Evolutionary conservation across 2,113 vertebrate species (phyloP), one percentile per base, ranked within the genome.

Genomic region (Xiphophorus couchianus): DNA sequence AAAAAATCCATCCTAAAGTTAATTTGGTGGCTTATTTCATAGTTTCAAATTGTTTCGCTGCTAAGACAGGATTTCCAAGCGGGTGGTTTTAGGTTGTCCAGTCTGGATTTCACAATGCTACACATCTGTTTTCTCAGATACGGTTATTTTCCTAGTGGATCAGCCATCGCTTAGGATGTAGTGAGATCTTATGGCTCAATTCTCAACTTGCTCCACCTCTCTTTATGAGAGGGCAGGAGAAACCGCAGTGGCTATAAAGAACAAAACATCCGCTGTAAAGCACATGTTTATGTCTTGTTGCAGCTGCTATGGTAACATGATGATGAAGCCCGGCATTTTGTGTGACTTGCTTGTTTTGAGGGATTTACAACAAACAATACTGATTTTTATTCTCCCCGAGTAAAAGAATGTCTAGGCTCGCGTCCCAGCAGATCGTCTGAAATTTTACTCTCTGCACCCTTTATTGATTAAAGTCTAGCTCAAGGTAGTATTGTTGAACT

Each of bases 1-100:
- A 35, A 37, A 11, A 37, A 58, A 58, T 83, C 69, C 74, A 82
- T 66, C 33, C 66, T 82, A 4, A 74, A 65, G 74, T 80, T 61
- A 78, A 82, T 85, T 72, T 69, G 76, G 85, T 58, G 66, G 74
- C 82, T 94, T 90, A 81, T 95, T 95, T 94, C 92, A 94, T 93
- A 94, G 93, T 90, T 95, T 94, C 92, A 93, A 93, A 94, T 93
- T 79, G 76, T 92, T 92, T 93, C 90, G 94, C 94, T 95, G 94
- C 94, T 95, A 94, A 91, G 90, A 93, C 80, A 85, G 88, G 89
- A 93, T 88, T 91, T 91, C 86, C 77, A 86, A 88, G 86, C 90
- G 83, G 92, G 90, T 69, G 71, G 84, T 76, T 22, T 69, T 86
- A 89, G 79, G 54, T 42, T 19, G 79, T 78, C 80, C 28, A 66